phyloP scores from a whole-genome alignment of 1,140 invertebrate species.

The Drosophila bocki region DNA sequence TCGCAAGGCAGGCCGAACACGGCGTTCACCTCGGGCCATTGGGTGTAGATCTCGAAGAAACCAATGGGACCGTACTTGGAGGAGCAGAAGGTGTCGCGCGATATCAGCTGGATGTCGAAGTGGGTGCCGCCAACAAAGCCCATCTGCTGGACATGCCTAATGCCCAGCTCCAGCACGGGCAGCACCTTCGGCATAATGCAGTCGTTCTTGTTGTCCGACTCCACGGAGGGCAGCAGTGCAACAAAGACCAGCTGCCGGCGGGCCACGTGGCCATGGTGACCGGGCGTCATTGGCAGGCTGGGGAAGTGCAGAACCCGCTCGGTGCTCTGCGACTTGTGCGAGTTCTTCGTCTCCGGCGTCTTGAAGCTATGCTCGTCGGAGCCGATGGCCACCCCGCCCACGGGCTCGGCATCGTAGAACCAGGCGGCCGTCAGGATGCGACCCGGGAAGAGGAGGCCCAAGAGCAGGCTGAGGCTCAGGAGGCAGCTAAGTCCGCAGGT shows the following conservation, averaged over 20 bases:
- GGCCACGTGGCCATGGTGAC: constrained; percentile 26
- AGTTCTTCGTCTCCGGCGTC: constrained; percentile 64
- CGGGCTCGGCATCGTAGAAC: constrained; percentile 61
- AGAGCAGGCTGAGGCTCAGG: constrained; percentile 41
- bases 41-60: constrained; percentile 90
- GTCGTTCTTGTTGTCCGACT: constrained; percentile 80
- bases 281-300: constrained; percentile 21
- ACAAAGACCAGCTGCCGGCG: constrained; percentile 69
- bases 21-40: constrained; percentile 88
- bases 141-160: constrained; percentile 87
- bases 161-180: constrained; percentile 90
- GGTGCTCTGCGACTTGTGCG: constrained; percentile 65
- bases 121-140: constrained; percentile 88
- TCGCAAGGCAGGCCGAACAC: constrained; percentile 96
- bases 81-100: constrained; percentile 92
- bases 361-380: constrained; percentile 74
- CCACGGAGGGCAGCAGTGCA: constrained; percentile 66
- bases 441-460: constrained; percentile 35
- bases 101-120: constrained; percentile 89
- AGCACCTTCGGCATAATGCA: constrained; percentile 89
- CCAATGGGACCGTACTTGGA: constrained; percentile 91
- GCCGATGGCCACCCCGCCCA: constrained; percentile 40
- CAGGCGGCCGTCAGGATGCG: constrained; percentile 38
- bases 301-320: constrained; percentile 70
- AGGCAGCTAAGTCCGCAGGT: constrained; percentile 15